Evolutionary conservation across 2,888 invertebrate species (phyloP).

Genomic region (Orchestes rusci): DNA sequence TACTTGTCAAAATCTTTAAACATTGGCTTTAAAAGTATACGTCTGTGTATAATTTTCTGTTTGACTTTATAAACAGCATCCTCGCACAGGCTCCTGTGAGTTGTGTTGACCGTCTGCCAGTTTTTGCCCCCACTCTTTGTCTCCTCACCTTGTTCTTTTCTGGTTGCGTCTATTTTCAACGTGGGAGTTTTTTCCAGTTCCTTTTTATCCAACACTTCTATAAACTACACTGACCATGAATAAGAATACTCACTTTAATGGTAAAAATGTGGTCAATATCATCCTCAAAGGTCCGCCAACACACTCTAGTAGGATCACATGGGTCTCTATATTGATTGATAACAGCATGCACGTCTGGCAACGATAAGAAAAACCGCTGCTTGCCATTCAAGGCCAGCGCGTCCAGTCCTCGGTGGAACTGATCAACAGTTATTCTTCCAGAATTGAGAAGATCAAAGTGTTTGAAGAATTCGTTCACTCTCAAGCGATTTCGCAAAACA

Average conservation of each 20-base stretch:
- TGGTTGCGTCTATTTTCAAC: constrained; percentile 47
- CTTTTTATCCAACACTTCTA: no score
- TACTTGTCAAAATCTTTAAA: constrained; percentile 60
- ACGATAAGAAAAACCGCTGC: constrained; percentile 50
- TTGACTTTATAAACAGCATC: constrained; percentile 57
- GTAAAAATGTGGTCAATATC: constrained; percentile 63
- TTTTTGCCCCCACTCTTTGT: constrained; percentile 45
- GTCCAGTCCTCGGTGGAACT: constrained; percentile 65
- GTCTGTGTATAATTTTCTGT: constrained; percentile 52
- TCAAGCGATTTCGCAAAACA: constrained; percentile 55
- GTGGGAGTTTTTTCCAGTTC: constrained; percentile 61
- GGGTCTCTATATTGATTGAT: constrained; percentile 63
- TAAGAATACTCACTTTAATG: constrained; percentile 36
- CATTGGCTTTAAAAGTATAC: constrained; percentile 58
- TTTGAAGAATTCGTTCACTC: constrained; percentile 63
- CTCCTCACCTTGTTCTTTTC: constrained; percentile 36
- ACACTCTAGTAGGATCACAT: constrained; percentile 58
- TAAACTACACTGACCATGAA: no score
- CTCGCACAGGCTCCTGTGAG: constrained; percentile 44
- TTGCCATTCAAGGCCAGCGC: constrained; percentile 56
- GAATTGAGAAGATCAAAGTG: constrained; percentile 62
- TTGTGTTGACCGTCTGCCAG: constrained; percentile 42
- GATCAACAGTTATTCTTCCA: constrained; percentile 61
- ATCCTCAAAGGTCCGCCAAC: constrained; percentile 71
- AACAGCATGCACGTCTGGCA: constrained; percentile 57